These are phyloP conservation scores for Ceraclea dissimilis DNA, from an alignment of 2,888 invertebrate species.

Conservation along the genomic window DNA sequence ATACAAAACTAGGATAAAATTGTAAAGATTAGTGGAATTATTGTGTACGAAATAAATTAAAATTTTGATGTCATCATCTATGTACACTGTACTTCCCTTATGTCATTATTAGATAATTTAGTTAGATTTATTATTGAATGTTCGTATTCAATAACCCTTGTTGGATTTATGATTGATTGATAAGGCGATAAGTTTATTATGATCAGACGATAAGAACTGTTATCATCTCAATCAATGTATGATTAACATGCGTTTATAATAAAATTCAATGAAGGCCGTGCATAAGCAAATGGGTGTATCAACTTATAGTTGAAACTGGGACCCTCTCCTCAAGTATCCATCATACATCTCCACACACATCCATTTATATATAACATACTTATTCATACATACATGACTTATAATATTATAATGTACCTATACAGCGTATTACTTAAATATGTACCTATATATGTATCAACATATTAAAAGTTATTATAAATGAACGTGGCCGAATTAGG, in stretches of 20 bases:
- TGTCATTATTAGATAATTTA: too few relatives aligned
- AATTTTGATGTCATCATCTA: too few relatives aligned
- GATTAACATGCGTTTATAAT: slow-evolving; percentile 20
- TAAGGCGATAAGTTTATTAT: too few relatives aligned
- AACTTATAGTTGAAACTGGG: not conserved
- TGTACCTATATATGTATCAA: not conserved
- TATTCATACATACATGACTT: not conserved
- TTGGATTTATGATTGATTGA: too few relatives aligned
- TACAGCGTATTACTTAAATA: not conserved
- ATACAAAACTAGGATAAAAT: too few relatives aligned
- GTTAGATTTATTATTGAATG: too few relatives aligned
- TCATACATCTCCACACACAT: not conserved
- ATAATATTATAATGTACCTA: not conserved
- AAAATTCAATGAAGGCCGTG: slow-evolving; percentile 40
- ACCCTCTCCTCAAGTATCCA: not conserved
- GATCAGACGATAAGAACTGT: not conserved
- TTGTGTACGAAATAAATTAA: too few relatives aligned
- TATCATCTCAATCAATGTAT: slow-evolving; percentile 27
- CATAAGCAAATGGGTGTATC: slow-evolving; percentile 35
- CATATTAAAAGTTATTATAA: not conserved
- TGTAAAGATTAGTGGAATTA: too few relatives aligned
- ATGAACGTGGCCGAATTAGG: not conserved
- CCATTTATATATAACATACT: too few relatives aligned
- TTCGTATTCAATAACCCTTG: too few relatives aligned
- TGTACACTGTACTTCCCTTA: too few relatives aligned